Percentiles rank a stretch among this genome's conserved stretches.
Evolutionary conservation across 1,140 invertebrate species (phyloP).

Genomic region (Aethina tumida): DNA sequence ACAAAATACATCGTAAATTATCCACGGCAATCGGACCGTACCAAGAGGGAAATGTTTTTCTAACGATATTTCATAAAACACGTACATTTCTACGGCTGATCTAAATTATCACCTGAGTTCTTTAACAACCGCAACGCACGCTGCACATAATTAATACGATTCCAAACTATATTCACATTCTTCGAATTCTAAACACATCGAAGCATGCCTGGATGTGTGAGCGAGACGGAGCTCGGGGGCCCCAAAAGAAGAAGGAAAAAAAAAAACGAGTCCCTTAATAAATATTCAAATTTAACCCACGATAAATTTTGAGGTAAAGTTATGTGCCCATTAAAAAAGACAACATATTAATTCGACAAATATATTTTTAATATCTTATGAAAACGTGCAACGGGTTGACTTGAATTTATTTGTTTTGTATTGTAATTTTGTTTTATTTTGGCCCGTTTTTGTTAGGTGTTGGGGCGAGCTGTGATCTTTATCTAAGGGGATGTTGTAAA

Average conservation of each 20-base stretch:
- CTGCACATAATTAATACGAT: constrained; percentile 19
- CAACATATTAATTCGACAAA: constrained; percentile 17
- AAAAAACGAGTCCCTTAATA: constrained; percentile 24
- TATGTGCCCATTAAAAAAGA: constrained; percentile 25
- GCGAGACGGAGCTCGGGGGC: constrained; percentile 4
- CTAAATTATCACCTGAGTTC: constrained; percentile 15
- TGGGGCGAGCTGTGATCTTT: no score
- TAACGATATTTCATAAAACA: no score
- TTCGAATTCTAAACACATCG: constrained; percentile 21
- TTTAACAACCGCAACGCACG: constrained; percentile 2
- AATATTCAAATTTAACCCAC: constrained; percentile 29
- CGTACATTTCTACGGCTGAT: no score
- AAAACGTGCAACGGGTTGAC: no score
- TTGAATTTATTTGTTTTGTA: no score
- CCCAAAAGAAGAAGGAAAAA: constrained; percentile 5
- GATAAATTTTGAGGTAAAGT: constrained; percentile 26
- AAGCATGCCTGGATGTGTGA: constrained; percentile 13
- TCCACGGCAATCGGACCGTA: no score
- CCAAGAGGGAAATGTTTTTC: no score
- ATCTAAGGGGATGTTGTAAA: no score
- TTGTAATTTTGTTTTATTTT: no score
- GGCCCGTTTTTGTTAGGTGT: no score
- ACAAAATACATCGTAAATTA: no score
- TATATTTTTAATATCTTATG: constrained; percentile 16
- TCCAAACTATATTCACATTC: constrained; percentile 19